Evolutionary conservation across 2,888 invertebrate genomes (phyloP), one percentile per base, ranked within the genome.

Genomic region (Pseudanteris insignis): DNA sequence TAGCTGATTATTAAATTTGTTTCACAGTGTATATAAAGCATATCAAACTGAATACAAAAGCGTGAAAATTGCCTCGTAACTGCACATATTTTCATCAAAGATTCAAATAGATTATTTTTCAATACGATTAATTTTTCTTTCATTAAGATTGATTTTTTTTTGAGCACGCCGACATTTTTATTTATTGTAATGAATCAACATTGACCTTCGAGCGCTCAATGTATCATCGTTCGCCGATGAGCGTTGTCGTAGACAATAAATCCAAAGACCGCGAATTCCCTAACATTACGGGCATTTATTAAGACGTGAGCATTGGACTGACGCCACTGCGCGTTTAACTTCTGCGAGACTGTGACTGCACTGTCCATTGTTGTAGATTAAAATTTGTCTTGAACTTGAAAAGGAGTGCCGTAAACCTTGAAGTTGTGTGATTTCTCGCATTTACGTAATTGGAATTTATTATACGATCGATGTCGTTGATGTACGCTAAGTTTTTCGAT

Each of bases 171-270:
- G 30, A 44, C 29, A 44, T 44, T 30, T 44, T 53, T 11, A 34
- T 53, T 30, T 14, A 14, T 44, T 25, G 44, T 8, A 18, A 25
- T 44, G 53, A 53, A 36, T 53, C 53, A 53, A 26, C 37, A 30
- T 21, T 32, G 29, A 53, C 53, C 53, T 53, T 53, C 53, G 53
- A 25, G 9, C 21, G 28, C 12, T 12, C 8, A 36, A 25, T 44
- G 21, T 53, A 44, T 53, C 53, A 44, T 44, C 53, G 44, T 53
- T 43, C 24, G 24, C 30, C 32, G 44, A 36, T 33, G 41, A 51
- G 41, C 50, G 10, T 26, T 14, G 53, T 28, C 13, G 38, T 24
- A 36, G 53, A 53, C 53, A 37, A 53, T 32, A 53, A 44, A 53
- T 37, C 6, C 53, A 44, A 30, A 37, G 53, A 30, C 37, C 29